Evolutionary conservation across 2,797 vertebrate species (phyloP), one percentile per base, ranked within the genome.

Genomic region (Mormyrops attenuatus): DNA sequence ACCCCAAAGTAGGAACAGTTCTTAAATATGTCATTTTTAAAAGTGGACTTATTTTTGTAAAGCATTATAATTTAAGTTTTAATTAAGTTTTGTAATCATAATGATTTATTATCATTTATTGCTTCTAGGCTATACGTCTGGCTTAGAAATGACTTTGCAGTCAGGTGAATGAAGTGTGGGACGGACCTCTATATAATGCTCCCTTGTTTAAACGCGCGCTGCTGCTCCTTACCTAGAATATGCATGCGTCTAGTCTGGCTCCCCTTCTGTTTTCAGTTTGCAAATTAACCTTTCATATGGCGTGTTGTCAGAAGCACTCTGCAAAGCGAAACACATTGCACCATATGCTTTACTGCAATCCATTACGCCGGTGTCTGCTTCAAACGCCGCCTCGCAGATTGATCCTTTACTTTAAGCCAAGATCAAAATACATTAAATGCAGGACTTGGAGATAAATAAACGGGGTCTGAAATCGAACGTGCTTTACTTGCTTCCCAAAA

Each of bases 311-410:
- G 90, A 90, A 88, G 77, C 90, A 89, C 85, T 89, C 85, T 92
- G 92, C 91, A 91, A 92, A 91, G 90, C 80, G 89, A 92, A 92
- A 92, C 90, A 88, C 92, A 92, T 93, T 92, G 90, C 89, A 91
- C 92, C 91, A 93, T 93, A 92, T 93, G 92, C 89, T 66, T 88
- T 89, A 90, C 92, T 93, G 92, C 90, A 92, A 93, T 91, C 90
- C 92, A 93, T 93, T 93, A 93, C 87, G 77, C 89, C 89, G 90
- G 91, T 92, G 91, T 92, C 92, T 93, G 91, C 91, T 91, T 93
- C 92, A 92, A 92, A 92, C 22, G 92, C 88, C 77, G 89, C 89
- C 88, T 90, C 90, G 91, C 89, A 93, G 93, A 93, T 92, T 93
- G 92, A 92, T 93, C 91, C 91, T 90, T 91, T 91, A 90, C 88